Base-by-base conservation (phyloP, 2,888 invertebrate genomes). In the Drosophila flavopinicola region DNA sequence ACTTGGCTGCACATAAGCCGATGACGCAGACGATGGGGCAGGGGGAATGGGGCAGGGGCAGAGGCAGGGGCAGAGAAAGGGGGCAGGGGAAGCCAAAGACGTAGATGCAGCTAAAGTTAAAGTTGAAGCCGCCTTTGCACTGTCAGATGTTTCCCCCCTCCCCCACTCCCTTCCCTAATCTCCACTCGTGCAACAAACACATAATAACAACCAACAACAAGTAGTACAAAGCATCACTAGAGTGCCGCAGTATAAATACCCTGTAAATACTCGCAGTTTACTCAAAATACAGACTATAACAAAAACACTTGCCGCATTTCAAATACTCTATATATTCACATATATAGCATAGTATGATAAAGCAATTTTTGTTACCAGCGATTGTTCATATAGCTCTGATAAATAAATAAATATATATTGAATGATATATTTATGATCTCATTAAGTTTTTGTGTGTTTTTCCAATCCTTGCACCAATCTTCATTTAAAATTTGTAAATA, bases 1-100 rank as follows among this genome's bases (percentile, higher is more conserved):
- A 76, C 69, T 68, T 75, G 72, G 77, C 42, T 67, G 78, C 80
- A 84, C 80, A 73, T 86, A 80, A 86, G 74, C 85, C 78, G 65
- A 20, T 71, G 56, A 65, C 30, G 41, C 27, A 7, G 42, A 27
- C 27, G 25, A 35, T 20, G 33, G 29, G 27, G 17, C 17, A 5
- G 5, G 0, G n/a, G 1, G 1, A 6, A 10, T 2, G 17, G 6
- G 3, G n/a, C n/a, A 33, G 30, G 24, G 20, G n/a, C 3, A 10
- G 32, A 29, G 24, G n/a, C 20, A 33, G 33, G 29, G 20, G n/a
- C 3, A 10, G 32, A 29, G 24, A 4, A 20, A 41, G 20, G 27
- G 17, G 11, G 7, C 5, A 38, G 60, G 35, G 11, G 53, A 49
- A 48, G 63, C n/a, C 29, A 15, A 37, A 42, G 37, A 7, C 25